A percentile compares a stretch with the other conserved stretches of the same genome.
Conservation (phyloP, 2,888 invertebrate species). For the Entomobrya multifasciata region DNA sequence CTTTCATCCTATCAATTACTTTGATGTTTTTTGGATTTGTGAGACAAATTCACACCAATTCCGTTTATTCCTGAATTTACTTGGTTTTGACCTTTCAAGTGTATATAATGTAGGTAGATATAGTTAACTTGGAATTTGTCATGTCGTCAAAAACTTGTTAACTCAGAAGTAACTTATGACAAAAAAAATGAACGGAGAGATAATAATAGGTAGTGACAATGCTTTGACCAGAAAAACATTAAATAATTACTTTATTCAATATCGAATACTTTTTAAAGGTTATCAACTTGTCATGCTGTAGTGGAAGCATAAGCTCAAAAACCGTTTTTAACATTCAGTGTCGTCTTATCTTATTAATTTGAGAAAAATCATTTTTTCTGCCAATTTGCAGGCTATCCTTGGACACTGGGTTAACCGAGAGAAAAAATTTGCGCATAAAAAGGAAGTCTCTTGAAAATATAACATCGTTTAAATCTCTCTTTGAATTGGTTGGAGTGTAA, state of each 20-base stretch:
- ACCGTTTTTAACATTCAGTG: neutral
- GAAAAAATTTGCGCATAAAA: constrained; percentile 42
- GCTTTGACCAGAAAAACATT: too few species aligned
- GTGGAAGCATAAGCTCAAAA: too few species aligned
- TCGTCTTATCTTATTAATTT: neutral
- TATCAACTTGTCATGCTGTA: neutral
- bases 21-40: constrained; percentile 25
- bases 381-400: constrained; percentile 40
- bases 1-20: constrained; percentile 59
- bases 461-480: too few species aligned
- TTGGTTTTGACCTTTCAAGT: constrained; percentile 57
- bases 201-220: neutral
- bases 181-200: neutral
- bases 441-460: neutral
- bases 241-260: too few species aligned
- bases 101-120: neutral
- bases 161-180: too few species aligned
- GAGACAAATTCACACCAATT: constrained; percentile 66
- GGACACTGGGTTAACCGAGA: constrained; percentile 39
- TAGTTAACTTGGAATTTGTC: constrained; percentile 13
- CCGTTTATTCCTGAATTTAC: constrained; percentile 2
- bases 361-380: neutral
- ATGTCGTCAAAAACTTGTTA: too few species aligned
- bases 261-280: constrained; percentile 11
- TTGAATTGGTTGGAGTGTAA: neutral